These are phyloP conservation scores for Julus scanicus DNA, from an alignment of 2,888 invertebrate species.

Conservation along the genomic window DNA sequence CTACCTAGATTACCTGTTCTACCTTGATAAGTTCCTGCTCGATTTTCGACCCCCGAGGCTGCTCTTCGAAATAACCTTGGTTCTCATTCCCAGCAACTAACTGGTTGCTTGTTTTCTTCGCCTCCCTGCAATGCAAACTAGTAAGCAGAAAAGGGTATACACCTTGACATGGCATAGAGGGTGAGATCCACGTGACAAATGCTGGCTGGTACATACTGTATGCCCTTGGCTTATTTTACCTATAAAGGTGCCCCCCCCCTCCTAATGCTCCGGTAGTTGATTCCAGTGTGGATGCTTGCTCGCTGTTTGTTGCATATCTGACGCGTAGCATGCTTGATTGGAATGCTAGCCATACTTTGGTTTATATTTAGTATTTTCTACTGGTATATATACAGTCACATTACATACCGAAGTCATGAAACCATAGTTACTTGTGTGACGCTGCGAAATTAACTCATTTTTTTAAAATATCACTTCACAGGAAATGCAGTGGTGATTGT, in stretches of 20 bases:
- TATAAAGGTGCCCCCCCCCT: slow-evolving; percentile 4
- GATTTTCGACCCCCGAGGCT: slow-evolving; percentile 18
- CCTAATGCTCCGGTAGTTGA: not conserved
- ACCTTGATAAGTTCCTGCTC: slow-evolving; percentile 10
- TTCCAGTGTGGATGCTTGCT: not conserved
- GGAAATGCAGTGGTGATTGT: too few species aligned
- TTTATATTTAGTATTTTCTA: not conserved
- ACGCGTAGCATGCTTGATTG: not conserved
- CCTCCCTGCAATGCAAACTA: slow-evolving; percentile 8
- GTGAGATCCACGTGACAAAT: slow-evolving; percentile 33
- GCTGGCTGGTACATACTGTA: not conserved
- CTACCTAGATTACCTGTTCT: slow-evolving; percentile 11
- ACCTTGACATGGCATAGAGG: slow-evolving; percentile 14
- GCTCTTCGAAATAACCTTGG: slow-evolving; percentile 25
- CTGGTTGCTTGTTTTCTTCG: slow-evolving; percentile 2
- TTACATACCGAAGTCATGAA: not conserved
- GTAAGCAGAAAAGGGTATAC: slow-evolving; percentile 11
- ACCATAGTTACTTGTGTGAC: too few species aligned
- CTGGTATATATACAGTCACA: not conserved
- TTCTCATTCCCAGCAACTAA: slow-evolving; percentile 33
- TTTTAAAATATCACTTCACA: too few species aligned
- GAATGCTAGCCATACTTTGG: not conserved
- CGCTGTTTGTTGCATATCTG: not conserved
- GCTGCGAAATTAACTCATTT: too few species aligned
- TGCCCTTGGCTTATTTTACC: slow-evolving; percentile 19